These are phyloP conservation scores for Calliopsis andreniformis DNA, from an alignment of 1,140 invertebrate species.

Conservation along the genomic window DNA sequence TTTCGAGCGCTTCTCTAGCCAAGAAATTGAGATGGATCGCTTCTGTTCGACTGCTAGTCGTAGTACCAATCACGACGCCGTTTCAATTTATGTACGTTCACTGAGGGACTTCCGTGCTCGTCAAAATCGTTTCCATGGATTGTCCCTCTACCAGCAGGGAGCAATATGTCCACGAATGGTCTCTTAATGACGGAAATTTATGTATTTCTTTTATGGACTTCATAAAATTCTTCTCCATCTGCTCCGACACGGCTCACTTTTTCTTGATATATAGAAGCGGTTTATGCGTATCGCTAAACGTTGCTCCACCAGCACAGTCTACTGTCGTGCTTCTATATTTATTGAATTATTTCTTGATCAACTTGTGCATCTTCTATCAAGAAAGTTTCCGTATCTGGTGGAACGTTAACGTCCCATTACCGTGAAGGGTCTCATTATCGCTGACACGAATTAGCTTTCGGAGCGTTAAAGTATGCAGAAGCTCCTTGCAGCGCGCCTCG, in stretches of 20 bases:
- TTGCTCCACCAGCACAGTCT: not conserved
- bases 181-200: slow-evolving; percentile 15
- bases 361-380: too few relatives aligned
- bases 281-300: not conserved
- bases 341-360: slow-evolving; percentile 4
- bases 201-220: slow-evolving; percentile 8
- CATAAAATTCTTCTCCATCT: slow-evolving; percentile 16
- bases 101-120: slow-evolving; percentile 1
- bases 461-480: slow-evolving; percentile 56
- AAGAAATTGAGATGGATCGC: slow-evolving; percentile 59
- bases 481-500: not conserved
- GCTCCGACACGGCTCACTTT: slow-evolving; percentile 9
- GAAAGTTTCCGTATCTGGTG: slow-evolving; percentile 12
- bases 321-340: not conserved
- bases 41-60: slow-evolving; percentile 16
- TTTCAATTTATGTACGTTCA: slow-evolving; percentile 53
- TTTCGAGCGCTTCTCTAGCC: not conserved
- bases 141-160: not conserved
- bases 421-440: slow-evolving; percentile 48
- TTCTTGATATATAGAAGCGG: slow-evolving; percentile 17
- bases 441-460: slow-evolving; percentile 57
- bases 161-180: slow-evolving; percentile 12
- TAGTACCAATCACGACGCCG: slow-evolving; percentile 50
- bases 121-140: not conserved
- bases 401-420: slow-evolving; percentile 44